Evolutionary conservation across 2,113 vertebrate species (phyloP), one percentile per base, ranked within the genome.

Genomic region (Lepisosteus oculatus): DNA sequence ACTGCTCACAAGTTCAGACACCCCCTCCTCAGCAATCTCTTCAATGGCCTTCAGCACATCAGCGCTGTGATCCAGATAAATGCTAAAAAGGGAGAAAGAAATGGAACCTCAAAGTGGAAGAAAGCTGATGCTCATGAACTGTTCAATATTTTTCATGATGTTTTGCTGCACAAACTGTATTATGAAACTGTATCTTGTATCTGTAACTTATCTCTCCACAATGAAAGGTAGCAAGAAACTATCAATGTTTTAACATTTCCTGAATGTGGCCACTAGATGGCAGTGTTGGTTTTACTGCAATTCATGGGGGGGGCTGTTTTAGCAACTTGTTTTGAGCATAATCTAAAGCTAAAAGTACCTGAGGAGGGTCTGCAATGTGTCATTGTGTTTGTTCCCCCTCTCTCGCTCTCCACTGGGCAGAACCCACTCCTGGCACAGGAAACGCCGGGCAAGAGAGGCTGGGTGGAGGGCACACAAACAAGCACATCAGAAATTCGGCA

Each of bases 31-130:
- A 44, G 93, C 87, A 8, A 99, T 95, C 81, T 97, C 95, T 84
- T 99, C 97, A 75, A 99, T 90, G 3, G 92, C 92, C 84, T 94
- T 96, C 75, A 97, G 82, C 64, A 98, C 86, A 55, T 94, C 93
- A 15, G 95, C 92, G 8, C 93, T 89, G 69, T 96, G 92, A 47
- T 92, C 91, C 81, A 99, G 78, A 86, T 98, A 97, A 72, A 96
- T 92, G 77, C 97, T 99, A 82, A 43, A 76, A 29, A 69, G 4
- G 61, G 9, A 68, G 6, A 70, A 2, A 29, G 29, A 29, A 29
- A 29, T 29, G 29, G 29, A 29, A 29, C 29, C 29, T 29, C 29
- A 29, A 29, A 29, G 29, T 29, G 29, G 29, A 29, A 29, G 29
- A 29, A 1, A 29, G 29, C 29, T 29, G 29, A 29, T 29, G 29